These are phyloP conservation scores for Mercenaria mercenaria DNA, from an alignment of 1,140 invertebrate species.

Conservation along the genomic window DNA sequence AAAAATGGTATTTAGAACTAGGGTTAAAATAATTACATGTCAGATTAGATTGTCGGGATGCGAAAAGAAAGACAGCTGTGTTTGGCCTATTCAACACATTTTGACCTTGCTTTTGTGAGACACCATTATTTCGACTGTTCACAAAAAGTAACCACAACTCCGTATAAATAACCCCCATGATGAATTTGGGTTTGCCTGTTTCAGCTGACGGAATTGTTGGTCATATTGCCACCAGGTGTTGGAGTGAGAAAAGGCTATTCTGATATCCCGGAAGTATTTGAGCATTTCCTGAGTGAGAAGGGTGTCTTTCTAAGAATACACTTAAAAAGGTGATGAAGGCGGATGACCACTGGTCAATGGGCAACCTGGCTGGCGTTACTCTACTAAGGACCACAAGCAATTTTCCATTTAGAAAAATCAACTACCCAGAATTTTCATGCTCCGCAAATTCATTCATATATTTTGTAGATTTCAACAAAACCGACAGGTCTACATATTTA, in stretches of 20 bases:
- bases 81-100: not conserved
- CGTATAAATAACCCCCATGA: conserved; percentile 4
- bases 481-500: too few relatives aligned
- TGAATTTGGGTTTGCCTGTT: not conserved
- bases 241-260: not conserved
- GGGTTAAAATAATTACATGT: not conserved
- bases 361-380: too few relatives aligned
- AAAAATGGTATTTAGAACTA: not conserved
- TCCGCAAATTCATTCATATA: too few relatives aligned
- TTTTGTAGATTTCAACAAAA: too few relatives aligned
- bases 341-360: not conserved
- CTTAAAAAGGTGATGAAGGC: not conserved
- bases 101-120: not conserved
- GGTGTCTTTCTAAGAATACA: not conserved
- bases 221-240: conserved; percentile 1
- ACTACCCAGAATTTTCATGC: too few relatives aligned
- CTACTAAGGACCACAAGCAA: too few relatives aligned
- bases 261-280: not conserved
- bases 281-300: not conserved
- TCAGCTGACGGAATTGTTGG: not conserved
- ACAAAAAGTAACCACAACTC: not conserved
- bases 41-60: not conserved
- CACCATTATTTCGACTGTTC: not conserved
- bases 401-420: too few relatives aligned
- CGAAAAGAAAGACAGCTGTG: not conserved